Percentiles rank a stretch among this genome's conserved stretches.
These are phyloP conservation scores for Smittia sp. DNA, from an alignment of 2,888 invertebrate species.

Conservation along the genomic window DNA sequence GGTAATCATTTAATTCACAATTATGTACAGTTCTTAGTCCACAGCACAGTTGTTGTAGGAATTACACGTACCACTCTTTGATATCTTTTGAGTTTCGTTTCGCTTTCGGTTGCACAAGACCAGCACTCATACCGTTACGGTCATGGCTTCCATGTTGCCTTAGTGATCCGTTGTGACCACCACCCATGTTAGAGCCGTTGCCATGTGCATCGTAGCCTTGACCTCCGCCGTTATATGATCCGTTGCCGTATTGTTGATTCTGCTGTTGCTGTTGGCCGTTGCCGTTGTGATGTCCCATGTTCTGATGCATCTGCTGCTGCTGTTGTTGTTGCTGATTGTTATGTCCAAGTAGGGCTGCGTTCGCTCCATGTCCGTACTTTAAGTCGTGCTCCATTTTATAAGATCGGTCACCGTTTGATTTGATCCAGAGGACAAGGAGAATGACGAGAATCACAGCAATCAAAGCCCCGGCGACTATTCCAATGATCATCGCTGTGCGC, in stretches of 20 bases:
- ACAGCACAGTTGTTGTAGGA: constrained; percentile 33
- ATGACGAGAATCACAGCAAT: constrained; percentile 89
- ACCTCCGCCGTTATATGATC: constrained; percentile 49
- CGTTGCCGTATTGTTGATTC: constrained; percentile 50
- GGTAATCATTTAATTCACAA: not conserved
- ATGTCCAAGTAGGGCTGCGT: constrained; percentile 68
- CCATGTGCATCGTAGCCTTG: no score
- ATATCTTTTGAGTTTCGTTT: constrained; percentile 83
- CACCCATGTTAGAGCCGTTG: constrained; percentile 42
- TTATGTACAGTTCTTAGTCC: constrained; percentile 9
- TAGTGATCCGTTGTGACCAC: constrained; percentile 52
- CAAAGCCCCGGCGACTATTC: constrained; percentile 85
- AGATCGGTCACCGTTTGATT: constrained; percentile 80
- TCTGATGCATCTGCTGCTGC: constrained; percentile 42
- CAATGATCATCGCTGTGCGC: constrained; percentile 74
- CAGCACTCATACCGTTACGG: constrained; percentile 51
- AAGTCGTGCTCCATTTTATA: constrained; percentile 90
- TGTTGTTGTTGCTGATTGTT: constrained; percentile 45
- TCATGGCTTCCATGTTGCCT: constrained; percentile 54
- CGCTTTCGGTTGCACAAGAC: constrained; percentile 57
- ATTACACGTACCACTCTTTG: constrained; percentile 95
- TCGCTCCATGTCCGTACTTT: constrained; percentile 74
- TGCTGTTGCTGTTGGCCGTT: constrained; percentile 50
- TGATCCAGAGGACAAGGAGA: constrained; percentile 83
- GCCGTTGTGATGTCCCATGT: constrained; percentile 22